These are phyloP conservation scores for Eolophus roseicapilla DNA, from an alignment of 2,113 vertebrate species.

Conservation along the genomic window DNA sequence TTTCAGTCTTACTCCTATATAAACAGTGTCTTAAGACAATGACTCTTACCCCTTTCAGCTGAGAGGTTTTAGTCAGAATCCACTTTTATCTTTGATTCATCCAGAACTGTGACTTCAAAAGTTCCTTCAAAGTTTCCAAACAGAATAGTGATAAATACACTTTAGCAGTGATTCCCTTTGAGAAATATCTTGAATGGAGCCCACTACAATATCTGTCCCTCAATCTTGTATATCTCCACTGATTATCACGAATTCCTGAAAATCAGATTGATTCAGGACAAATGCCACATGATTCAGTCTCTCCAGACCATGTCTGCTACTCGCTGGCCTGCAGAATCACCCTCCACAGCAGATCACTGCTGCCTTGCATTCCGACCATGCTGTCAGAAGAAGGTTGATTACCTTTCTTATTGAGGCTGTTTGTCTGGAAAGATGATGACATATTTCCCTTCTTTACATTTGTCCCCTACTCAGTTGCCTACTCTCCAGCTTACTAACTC, in stretches of 20 bases:
- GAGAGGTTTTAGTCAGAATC: not conserved
- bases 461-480: not conserved
- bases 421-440: not conserved
- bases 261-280: not conserved
- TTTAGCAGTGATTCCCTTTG: not conserved
- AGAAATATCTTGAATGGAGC: not conserved
- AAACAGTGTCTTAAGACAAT: not conserved
- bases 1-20: not conserved
- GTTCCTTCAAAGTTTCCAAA: not conserved
- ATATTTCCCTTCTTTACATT: not conserved
- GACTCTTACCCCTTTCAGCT: not conserved
- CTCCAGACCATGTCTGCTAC: not conserved
- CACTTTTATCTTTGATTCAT: not conserved
- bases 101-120: not conserved
- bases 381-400: not conserved
- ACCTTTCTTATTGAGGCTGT: not conserved
- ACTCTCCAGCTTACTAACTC: not conserved
- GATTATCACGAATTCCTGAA: not conserved
- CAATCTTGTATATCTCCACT: not conserved
- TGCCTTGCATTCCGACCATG: not conserved
- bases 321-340: not conserved
- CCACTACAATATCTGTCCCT: not conserved
- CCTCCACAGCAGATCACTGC: not conserved
- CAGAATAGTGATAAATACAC: not conserved
- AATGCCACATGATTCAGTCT: rapidly evolving